Conservation (phyloP, 2,888 invertebrate species). For the Catocala sponsa region DNA sequence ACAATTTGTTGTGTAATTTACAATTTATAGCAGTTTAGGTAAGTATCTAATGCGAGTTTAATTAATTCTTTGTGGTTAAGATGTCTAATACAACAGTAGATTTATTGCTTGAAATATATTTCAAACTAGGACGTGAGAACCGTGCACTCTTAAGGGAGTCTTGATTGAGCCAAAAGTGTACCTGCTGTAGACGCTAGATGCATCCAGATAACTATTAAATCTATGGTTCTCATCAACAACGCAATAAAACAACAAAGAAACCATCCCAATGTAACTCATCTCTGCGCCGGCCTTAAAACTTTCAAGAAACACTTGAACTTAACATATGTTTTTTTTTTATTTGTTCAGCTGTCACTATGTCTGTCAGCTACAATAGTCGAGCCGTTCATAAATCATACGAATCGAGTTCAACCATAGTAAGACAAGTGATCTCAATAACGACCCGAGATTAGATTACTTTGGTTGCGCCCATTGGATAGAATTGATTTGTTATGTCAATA, state of each 20-base stretch:
- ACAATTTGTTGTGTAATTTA: no score
- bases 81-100: no score
- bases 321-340: constrained; percentile 47
- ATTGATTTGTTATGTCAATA: constrained; percentile 42
- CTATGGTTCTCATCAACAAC: no score
- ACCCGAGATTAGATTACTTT: constrained; percentile 45
- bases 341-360: constrained; percentile 46
- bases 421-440: constrained; percentile 44
- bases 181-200: no score
- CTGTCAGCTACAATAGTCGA: constrained; percentile 36
- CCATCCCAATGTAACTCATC: constrained; percentile 20
- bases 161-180: no score
- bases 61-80: no score
- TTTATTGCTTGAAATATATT: no score
- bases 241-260: constrained; percentile 5
- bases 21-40: no score
- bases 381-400: constrained; percentile 44
- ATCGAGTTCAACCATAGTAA: constrained; percentile 42
- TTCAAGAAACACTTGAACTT: constrained; percentile 36
- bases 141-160: no score
- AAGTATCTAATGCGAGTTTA: no score
- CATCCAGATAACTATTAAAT: no score
- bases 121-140: no score
- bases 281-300: constrained; percentile 9
- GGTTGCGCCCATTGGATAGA: constrained; percentile 28